Percentiles rank a stretch among this genome's conserved stretches.
Evolutionary conservation across 2,797 vertebrate genomes (phyloP).

Genomic region (Tolypeutes matacus): DNA sequence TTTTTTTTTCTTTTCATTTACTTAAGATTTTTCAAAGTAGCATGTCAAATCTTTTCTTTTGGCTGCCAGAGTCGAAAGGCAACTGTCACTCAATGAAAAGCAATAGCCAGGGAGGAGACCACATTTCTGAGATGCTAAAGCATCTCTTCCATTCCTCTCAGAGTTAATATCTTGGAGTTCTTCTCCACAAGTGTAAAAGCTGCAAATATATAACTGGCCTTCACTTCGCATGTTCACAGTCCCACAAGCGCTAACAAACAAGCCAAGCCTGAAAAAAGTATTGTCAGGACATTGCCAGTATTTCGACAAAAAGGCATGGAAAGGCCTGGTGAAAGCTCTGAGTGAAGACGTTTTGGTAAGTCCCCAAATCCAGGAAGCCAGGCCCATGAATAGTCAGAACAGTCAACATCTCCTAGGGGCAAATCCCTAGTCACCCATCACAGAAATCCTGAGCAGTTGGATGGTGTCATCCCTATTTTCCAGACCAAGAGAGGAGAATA

Average conservation of each 20-base stretch:
- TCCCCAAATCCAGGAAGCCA: neutral
- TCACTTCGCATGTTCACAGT: neutral
- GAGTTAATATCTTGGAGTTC: neutral
- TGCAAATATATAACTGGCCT: neutral
- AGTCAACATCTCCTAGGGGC: constrained; percentile 56
- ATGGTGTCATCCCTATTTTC: constrained; percentile 63
- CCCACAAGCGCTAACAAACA: neutral
- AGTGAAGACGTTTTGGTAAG: neutral
- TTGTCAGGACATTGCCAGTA: neutral
- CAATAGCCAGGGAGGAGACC: neutral
- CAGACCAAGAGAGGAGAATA: constrained; percentile 31
- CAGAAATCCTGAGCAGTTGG: constrained; percentile 65
- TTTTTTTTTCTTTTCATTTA: neutral
- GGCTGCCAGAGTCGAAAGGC: neutral
- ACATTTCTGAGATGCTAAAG: constrained; percentile 2
- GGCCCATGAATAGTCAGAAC: neutral
- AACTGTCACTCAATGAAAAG: neutral
- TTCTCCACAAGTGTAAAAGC: constrained; percentile 11
- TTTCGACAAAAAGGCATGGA: neutral
- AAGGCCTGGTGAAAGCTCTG: neutral
- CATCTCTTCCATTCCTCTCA: constrained; percentile 9
- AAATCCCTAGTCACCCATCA: neutral
- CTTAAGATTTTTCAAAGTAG: constrained; percentile 46
- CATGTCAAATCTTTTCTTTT: neutral
- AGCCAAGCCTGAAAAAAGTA: neutral